Conservation (phyloP, 2,797 vertebrate species). For the Sebastes minor region DNA sequence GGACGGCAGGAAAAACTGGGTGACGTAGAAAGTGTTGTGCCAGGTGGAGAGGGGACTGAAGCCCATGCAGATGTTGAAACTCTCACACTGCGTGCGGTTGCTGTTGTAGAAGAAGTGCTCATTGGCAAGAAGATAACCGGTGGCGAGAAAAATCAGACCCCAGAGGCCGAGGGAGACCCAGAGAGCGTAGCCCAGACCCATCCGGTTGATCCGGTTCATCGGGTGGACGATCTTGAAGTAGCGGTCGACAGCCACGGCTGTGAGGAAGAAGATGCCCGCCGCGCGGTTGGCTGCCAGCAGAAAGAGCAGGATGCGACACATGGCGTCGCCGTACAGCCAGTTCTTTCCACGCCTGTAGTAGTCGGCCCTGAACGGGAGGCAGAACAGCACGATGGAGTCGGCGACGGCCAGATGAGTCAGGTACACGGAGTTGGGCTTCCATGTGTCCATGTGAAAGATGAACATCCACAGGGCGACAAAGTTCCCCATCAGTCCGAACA, state of each 20-base stretch:
- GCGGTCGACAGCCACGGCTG: slow-evolving; percentile 82
- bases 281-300: slow-evolving; percentile 80
- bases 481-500: slow-evolving; percentile 83
- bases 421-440: slow-evolving; percentile 84
- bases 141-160: slow-evolving; percentile 76
- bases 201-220: slow-evolving; percentile 70
- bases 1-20: slow-evolving; percentile 79
- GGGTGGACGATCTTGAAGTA: slow-evolving; percentile 85
- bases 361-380: slow-evolving; percentile 83
- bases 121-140: slow-evolving; percentile 70
- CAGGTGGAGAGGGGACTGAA: slow-evolving; percentile 72
- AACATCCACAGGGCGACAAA: slow-evolving; percentile 82
- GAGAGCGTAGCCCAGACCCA: slow-evolving; percentile 74
- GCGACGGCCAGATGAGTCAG: slow-evolving; percentile 83
- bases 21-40: slow-evolving; percentile 83
- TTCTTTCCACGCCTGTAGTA: slow-evolving; percentile 82
- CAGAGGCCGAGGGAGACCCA: slow-evolving; percentile 80
- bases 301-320: slow-evolving; percentile 82
- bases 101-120: slow-evolving; percentile 66
- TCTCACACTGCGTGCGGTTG: slow-evolving; percentile 83
- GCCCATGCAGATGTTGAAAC: slow-evolving; percentile 85
- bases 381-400: slow-evolving; percentile 83
- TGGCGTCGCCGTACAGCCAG: slow-evolving; percentile 81
- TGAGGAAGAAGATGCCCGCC: slow-evolving; percentile 85
- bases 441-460: slow-evolving; percentile 77